Evolutionary conservation across 2,888 invertebrate species (phyloP).

Genomic region (Ophioninae sp.): DNA sequence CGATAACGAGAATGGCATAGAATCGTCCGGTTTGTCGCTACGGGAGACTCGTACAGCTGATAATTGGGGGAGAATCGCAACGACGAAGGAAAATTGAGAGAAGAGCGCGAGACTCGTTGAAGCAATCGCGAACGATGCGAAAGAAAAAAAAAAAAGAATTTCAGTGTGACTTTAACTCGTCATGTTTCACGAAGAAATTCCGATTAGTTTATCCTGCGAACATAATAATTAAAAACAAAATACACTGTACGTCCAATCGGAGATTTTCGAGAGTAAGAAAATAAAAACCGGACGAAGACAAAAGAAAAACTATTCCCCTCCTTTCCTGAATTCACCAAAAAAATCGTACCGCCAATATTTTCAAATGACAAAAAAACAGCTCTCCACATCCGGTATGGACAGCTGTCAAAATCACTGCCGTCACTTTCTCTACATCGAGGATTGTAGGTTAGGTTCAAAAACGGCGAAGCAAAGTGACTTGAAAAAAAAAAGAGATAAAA

Average conservation of each 20-base stretch:
- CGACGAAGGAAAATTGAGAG: slow-evolving; percentile 12
- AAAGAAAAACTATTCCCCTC: too few species aligned
- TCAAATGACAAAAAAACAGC: too few species aligned
- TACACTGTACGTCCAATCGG: neutral
- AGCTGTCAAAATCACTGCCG: neutral
- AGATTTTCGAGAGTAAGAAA: too few species aligned
- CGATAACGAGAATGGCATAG: slow-evolving; percentile 54
- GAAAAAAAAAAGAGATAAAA: slow-evolving; percentile 1
- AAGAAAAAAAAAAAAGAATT: slow-evolving; percentile 2
- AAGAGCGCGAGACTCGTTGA: slow-evolving; percentile 10
- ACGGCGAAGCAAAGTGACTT: neutral
- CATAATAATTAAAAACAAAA: neutral
- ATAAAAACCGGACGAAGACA: too few species aligned
- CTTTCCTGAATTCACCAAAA: too few species aligned
- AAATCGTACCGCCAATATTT: too few species aligned
- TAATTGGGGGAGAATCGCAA: slow-evolving; percentile 2
- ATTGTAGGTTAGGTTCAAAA: slow-evolving; percentile 8
- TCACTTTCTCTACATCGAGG: slow-evolving; percentile 6
- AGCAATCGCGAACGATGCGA: slow-evolving; percentile 24
- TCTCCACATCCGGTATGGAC: too few species aligned
- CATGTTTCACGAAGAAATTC: slow-evolving; percentile 1
- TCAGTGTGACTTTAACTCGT: neutral
- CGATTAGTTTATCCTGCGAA: too few species aligned
- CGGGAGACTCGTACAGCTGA: slow-evolving; percentile 38
- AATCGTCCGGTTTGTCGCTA: slow-evolving; percentile 48